Evolutionary conservation across 1,140 invertebrate species (phyloP), one percentile per base, ranked within the genome.

Genomic region (Zaprionus africanus): DNA sequence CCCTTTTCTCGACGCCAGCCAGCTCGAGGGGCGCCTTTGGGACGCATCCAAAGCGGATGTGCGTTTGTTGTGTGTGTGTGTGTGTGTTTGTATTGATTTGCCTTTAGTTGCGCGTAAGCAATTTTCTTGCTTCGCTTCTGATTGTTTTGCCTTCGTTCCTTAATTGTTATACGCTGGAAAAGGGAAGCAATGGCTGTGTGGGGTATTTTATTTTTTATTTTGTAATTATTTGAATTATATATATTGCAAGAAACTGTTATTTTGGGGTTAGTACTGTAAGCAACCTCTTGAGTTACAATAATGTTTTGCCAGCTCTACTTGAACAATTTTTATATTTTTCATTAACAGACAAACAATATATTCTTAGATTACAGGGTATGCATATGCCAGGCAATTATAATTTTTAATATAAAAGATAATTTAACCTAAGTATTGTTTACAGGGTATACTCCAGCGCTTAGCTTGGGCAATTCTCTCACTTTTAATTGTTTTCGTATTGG

Each of bases 11-110:
- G 38, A n/a, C n/a, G 41, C n/a, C 15, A 17, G 15, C n/a, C 7
- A 9, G 15, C 7, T 43, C 41, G 15, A 43, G 24, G 15, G 36
- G 53, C 54, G 28, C 19, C 31, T 41, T 36, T 68, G 58, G 57
- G 66, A 22, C 22, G 19, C 15, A 12, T 56, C 36, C 68, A 72
- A 71, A 76, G 46, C 61, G 74, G 61, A 72, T 76, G 73, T 76
- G 67, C 66, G 67, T 76, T 70, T 57, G 53, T 53, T 31, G 4
- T 49, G 12, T 4, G 63, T 38, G 56, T 41, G 31, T 56, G 41
- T 26, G n/a, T 19, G 34, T 71, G 26, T 71, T 11, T 46, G 5
- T 15, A 12, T 26, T 19, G 51, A 36, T 56, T 49, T 46, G 38
- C 41, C 28, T 22, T 38, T 24, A 49, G 19, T 15, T 51, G 31